Conservation (phyloP, 2,888 invertebrate genomes). For the Ectemnius continuus region DNA sequence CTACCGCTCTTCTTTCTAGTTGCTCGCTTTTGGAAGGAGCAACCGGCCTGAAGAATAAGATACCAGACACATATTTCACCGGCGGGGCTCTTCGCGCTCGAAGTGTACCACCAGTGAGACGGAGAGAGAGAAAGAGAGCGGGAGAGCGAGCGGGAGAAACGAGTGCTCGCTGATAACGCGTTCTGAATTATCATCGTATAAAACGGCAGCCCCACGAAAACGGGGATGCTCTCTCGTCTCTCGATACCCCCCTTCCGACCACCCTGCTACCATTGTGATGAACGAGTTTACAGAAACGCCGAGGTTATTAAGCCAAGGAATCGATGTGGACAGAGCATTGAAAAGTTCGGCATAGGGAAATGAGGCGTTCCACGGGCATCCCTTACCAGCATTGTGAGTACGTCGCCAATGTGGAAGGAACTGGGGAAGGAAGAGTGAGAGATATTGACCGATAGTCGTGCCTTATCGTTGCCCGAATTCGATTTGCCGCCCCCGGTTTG, state of each 20-base stretch:
- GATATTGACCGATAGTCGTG: conserved; percentile 50
- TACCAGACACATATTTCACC: conserved; percentile 76
- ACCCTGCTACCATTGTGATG: no score
- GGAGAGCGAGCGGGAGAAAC: no score
- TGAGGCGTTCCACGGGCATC: conserved; percentile 1
- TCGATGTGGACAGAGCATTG: no score
- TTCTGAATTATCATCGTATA: conserved; percentile 75
- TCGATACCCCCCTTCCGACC: no score
- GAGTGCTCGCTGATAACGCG: conserved; percentile 59
- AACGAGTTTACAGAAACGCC: no score
- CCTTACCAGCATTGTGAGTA: conserved; percentile 42
- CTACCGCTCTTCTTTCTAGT: conserved; percentile 33
- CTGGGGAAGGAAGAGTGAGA: conserved; percentile 27
- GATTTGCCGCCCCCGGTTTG: conserved; percentile 40
- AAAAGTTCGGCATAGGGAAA: no score
- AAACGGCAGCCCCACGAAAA: conserved; percentile 71
- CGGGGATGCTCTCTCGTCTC: neutral
- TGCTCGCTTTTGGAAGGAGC: conserved; percentile 50
- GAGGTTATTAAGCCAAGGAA: no score
- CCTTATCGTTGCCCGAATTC: conserved; percentile 51
- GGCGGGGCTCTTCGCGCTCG: conserved; percentile 62
- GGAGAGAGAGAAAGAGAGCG: no score
- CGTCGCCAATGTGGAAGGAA: conserved; percentile 5
- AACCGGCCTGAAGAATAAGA: conserved; percentile 76
- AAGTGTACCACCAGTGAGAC: conserved; percentile 48